Base-by-base conservation (phyloP, 2,888 invertebrate species). In the Folsomia manolachei region DNA sequence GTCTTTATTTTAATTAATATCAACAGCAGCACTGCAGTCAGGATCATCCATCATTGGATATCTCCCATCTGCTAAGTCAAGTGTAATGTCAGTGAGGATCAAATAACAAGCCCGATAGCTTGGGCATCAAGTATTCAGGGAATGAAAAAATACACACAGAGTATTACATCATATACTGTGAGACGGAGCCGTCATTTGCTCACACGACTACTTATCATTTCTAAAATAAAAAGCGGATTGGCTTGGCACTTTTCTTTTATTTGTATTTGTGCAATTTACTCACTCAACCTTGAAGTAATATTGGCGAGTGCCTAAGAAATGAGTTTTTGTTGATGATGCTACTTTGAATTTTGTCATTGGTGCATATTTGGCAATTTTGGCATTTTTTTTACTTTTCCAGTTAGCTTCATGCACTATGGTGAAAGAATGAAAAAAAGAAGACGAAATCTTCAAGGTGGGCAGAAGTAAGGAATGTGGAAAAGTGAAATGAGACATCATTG, bases 1-100 rank as follows among this genome's bases (percentile, higher is more conserved):
- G 74, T 77, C 74, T 71, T 75, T 75, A 75, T 74, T 77, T 79
- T 79, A 79, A 79, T 79, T 79, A 79, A 76, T 76, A 77, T 76
- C 75, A 75, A 69, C 77, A 71, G 74, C 73, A 71, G 74, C 73
- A 71, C 74, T 68, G 61, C 69, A 71, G 69, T 72, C 74, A 74
- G 77, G 73, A 77, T 75, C 75, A 79, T 79, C 79, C 77, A 79
- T 79, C 79, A 79, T 77, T 69, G 75, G 72, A 27, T 76, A 76
- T 78, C 74, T 73, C 66, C 63, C 67, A 63, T 63, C 39, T 14
- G 39, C 39, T 14, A 39, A 39, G 39, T 39, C n/a, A n/a, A n/a
- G n/a, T n/a, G n/a, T n/a, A n/a, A n/a, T n/a, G n/a, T n/a, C n/a
- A n/a, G n/a, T n/a, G n/a, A n/a, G n/a, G n/a, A n/a, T n/a, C n/a